Base-by-base conservation (phyloP, 2,113 vertebrate species). In the Eretmochelys imbricata region DNA sequence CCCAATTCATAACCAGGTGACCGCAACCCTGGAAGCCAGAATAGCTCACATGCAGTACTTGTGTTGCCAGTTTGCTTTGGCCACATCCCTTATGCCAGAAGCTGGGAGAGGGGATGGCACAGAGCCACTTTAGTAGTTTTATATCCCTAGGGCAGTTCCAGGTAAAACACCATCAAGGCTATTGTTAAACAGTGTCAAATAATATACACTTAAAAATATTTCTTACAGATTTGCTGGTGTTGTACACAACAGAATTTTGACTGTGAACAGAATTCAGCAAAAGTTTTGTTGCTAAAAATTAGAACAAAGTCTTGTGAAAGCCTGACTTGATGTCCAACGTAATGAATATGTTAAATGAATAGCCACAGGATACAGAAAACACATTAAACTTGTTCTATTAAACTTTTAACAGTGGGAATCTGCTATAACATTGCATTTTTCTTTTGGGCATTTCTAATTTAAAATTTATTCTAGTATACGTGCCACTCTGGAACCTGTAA, bases 291-390 rank as follows among this genome's bases (percentile, higher is more conserved):
- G 46, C 38, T 96, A 80, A 93, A 91, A 95, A 80, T 72, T 57
- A 89, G 35, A 94, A 31, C 55, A 81, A 46, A 35, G 91, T 94
- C 85, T 86, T 93, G 51, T 65, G 88, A 93, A 93, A 53, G 38
- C 29, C 95, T 72, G 87, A 94, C 50, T 78, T 79, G 80, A 91
- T 89, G 81, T 91, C 93, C 92, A 89, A 75, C 80, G 79, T 95
- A 97, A 97, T 88, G 85, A 97, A 81, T 89, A 93, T 83, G 79
- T 85, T 94, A 95, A 96, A 95, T 72, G 81, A 91, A 88, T 92
- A 94, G 96, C 92, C 87, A 94, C 38, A 91, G 89, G 94, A 91
- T 53, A 95, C 85, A 92, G 87, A 95, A 94, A 96, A 86, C 92
- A 89, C 96, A 92, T 83, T 95, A 94, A 92, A 50, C 84, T 55